Evolutionary conservation across 2,888 invertebrate genomes (phyloP).

Genomic region (Polymixis flavicincta): DNA sequence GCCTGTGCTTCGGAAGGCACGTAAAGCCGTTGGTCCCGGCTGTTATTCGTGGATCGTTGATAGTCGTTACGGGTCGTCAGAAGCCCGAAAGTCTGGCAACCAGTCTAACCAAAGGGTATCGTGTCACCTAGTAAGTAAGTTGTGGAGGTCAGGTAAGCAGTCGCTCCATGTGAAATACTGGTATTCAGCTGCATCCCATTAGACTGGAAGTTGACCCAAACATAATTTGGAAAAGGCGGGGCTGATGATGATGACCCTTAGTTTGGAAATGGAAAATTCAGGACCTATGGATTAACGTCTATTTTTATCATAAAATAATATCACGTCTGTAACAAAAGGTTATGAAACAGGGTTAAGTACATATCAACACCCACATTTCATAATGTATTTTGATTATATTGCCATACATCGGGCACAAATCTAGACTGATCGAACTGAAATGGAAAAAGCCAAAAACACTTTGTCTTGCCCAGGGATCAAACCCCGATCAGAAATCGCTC

Average conservation of each 20-base stretch:
- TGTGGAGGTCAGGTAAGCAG: no score
- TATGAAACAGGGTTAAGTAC: neutral
- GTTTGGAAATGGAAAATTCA: neutral
- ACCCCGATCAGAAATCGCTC: neutral
- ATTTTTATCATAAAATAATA: neutral
- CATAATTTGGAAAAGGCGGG: no score
- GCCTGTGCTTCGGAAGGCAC: no score
- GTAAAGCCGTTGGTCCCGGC: no score
- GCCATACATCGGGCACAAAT: neutral
- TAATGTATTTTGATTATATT: neutral
- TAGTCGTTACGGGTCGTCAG: no score
- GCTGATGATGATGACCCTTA: neutral
- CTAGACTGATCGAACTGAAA: neutral
- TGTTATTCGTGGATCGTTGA: no score
- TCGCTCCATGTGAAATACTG: no score
- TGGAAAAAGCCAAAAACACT: neutral
- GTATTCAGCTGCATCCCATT: no score
- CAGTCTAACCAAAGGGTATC: no score
- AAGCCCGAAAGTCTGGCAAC: no score
- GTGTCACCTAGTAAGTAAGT: no score
- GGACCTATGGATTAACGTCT: neutral
- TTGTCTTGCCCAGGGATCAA: neutral
- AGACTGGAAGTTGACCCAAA: no score
- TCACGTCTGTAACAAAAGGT: neutral
- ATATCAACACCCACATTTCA: conserved; percentile 1